Evolutionary conservation across 2,113 vertebrate genomes (phyloP).

Genomic region (Malurus elegans): DNA sequence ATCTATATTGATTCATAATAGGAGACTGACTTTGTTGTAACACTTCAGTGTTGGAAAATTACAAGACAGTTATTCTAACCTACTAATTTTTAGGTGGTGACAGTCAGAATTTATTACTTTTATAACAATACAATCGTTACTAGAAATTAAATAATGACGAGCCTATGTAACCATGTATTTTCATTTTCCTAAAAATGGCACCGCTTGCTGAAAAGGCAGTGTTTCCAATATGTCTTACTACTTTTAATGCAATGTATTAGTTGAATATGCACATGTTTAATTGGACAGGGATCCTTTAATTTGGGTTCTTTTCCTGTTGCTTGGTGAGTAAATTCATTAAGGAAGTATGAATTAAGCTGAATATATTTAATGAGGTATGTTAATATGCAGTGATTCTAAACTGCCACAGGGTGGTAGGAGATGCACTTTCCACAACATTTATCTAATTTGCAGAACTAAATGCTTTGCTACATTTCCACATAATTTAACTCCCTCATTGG

Average conservation of each 20-base stretch:
- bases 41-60: neutral
- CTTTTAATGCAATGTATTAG: neutral
- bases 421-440: conserved; percentile 70
- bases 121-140: neutral
- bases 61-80: neutral
- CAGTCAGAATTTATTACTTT: neutral
- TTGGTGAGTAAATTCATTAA: conserved; percentile 18
- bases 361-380: conserved; percentile 62
- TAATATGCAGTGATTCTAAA: conserved; percentile 76
- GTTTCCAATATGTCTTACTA: neutral
- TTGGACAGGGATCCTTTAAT: neutral
- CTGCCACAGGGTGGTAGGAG: conserved; percentile 79
- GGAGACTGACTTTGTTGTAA: neutral
- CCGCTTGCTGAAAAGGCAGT: neutral
- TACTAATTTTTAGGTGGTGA: neutral
- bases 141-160: neutral
- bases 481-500: conserved; percentile 33
- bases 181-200: neutral
- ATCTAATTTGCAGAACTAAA: conserved; percentile 69
- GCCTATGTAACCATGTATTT: neutral
- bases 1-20: neutral
- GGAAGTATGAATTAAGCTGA: conserved; percentile 38
- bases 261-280: neutral
- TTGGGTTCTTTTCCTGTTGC: neutral
- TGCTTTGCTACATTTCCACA: conserved; percentile 39